Conservation (phyloP, 1,140 invertebrate species). For the Drosophila teissieri region DNA sequence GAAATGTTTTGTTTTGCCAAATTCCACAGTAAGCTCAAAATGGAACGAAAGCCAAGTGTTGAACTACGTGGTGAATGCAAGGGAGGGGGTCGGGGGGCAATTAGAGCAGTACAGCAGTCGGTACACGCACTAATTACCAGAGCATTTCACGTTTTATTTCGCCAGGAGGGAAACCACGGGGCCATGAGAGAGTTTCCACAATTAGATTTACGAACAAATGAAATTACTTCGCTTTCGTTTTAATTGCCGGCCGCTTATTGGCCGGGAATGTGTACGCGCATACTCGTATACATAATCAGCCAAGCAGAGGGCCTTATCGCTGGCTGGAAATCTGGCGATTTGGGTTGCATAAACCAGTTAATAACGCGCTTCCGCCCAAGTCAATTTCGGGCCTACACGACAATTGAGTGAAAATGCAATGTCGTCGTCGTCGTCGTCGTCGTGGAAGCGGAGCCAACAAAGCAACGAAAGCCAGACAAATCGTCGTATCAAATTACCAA, state of each 20-base stretch:
- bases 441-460: not conserved
- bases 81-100: slow-evolving; percentile 28
- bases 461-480: slow-evolving; percentile 77
- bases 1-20: slow-evolving; percentile 53
- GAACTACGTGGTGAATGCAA: slow-evolving; percentile 22
- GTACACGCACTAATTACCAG: slow-evolving; percentile 81
- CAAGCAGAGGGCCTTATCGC: slow-evolving; percentile 66
- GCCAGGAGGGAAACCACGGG: not conserved
- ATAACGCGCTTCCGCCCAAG: slow-evolving; percentile 81
- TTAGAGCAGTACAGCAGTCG: slow-evolving; percentile 35
- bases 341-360: slow-evolving; percentile 84
- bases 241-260: slow-evolving; percentile 77
- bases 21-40: slow-evolving; percentile 54
- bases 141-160: slow-evolving; percentile 60
- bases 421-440: slow-evolving; percentile 14
- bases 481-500: slow-evolving; percentile 84
- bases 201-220: slow-evolving; percentile 81
- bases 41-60: slow-evolving; percentile 56
- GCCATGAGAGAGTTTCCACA: slow-evolving; percentile 64
- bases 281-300: slow-evolving; percentile 17
- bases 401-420: slow-evolving; percentile 81
- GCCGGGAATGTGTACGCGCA: slow-evolving; percentile 28
- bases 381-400: slow-evolving; percentile 70
- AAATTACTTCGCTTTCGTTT: slow-evolving; percentile 82
- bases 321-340: slow-evolving; percentile 69